Evolutionary conservation across 2,797 vertebrate species (phyloP).

Genomic region (Meriones psammophilus): DNA sequence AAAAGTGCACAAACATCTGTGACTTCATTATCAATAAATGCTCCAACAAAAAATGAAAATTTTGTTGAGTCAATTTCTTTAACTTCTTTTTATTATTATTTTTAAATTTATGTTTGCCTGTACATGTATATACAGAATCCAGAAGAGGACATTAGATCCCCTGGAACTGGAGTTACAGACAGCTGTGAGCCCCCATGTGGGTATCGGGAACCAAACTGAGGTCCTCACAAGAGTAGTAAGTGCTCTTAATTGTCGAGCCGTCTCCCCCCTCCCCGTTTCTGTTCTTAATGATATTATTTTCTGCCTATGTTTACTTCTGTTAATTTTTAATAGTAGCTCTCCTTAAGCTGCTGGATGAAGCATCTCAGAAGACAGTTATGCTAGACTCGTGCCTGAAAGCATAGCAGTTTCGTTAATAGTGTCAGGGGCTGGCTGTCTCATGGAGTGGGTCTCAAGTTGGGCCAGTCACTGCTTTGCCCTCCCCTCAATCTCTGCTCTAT

Average conservation of each 20-base stretch:
- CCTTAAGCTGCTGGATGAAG: no score
- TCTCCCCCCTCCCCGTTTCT: not conserved
- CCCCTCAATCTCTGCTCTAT: no score
- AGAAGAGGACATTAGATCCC: not conserved
- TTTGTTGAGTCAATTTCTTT: slow-evolving; percentile 88
- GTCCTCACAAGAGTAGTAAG: not conserved
- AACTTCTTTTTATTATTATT: not conserved
- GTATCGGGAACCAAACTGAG: not conserved
- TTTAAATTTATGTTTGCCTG: not conserved
- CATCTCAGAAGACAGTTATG: no score
- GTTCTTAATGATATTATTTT: not conserved
- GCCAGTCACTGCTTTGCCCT: no score
- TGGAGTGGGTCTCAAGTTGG: no score
- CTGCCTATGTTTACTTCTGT: not conserved
- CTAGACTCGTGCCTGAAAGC: no score
- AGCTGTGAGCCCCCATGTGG: not conserved
- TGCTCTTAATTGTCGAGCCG: not conserved
- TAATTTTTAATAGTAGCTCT: not conserved
- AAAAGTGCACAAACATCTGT: slow-evolving; percentile 98
- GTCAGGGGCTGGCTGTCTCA: no score
- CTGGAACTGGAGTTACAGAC: not conserved
- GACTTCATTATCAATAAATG: slow-evolving; percentile 99
- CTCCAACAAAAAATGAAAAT: slow-evolving; percentile 99
- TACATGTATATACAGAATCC: not conserved
- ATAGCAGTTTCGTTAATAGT: no score